phyloP scores from a whole-genome alignment of 1,140 invertebrate species.

The Anastrepha ludens region DNA sequence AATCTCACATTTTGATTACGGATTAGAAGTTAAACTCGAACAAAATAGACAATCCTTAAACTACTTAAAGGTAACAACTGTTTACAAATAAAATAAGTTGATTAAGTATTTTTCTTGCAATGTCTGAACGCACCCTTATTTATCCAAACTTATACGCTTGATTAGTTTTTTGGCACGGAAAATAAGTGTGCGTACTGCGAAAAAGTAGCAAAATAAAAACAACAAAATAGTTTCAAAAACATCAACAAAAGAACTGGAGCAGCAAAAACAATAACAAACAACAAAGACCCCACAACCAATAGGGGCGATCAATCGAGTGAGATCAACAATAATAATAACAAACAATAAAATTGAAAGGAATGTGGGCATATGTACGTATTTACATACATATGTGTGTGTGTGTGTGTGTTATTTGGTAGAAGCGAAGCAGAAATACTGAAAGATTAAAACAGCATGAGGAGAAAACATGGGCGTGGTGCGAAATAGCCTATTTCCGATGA shows the following conservation, averaged over 20 bases:
- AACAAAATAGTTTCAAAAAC: constrained; percentile 37
- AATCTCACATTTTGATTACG: no score
- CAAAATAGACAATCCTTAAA: no score
- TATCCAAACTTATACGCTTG: not conserved
- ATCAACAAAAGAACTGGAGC: constrained; percentile 48
- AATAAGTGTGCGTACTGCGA: constrained; percentile 24
- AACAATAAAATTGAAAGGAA: not conserved
- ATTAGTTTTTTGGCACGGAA: constrained; percentile 45
- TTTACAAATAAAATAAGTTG: no score
- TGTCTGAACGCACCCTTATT: not conserved
- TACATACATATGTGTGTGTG: not conserved
- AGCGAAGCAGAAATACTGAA: not conserved
- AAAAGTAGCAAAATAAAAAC: constrained; percentile 42
- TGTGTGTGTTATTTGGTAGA: not conserved
- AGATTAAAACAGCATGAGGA: not conserved
- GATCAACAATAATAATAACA: constrained; percentile 46
- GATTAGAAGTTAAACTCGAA: no score
- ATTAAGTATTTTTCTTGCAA: no score
- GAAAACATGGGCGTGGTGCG: not conserved
- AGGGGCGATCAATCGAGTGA: constrained; percentile 23
- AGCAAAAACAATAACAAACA: constrained; percentile 23
- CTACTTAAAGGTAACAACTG: no score
- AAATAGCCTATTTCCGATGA: not conserved
- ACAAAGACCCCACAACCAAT: not conserved
- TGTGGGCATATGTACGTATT: not conserved